Evolutionary conservation across 2,888 invertebrate species (phyloP), one percentile per base, ranked within the genome.

Genomic region (Folsomia candida): DNA sequence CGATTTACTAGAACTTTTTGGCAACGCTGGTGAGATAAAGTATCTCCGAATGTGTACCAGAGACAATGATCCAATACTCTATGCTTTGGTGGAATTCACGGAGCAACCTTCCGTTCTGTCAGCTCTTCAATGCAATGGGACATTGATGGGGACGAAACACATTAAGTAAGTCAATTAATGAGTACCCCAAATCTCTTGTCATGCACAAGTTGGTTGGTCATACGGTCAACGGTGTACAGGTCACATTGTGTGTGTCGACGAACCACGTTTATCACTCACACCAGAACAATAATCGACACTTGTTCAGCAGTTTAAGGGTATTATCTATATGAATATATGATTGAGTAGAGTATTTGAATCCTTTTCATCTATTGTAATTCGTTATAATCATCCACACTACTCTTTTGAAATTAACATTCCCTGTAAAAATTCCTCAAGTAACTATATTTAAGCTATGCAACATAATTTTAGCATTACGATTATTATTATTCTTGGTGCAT

Each of bases 1-100:
- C 4, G 92, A 94, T 80, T 84, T 98, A n/a, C 88, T 97, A 82
- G 91, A 92, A 72, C 92, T 92, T 83, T 95, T 98, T 82, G 87
- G 89, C 69, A 87, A 88, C 78, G 92, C 91, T 59, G 95, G 94
- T 18, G 97, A 99, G 85, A 93, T 99, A 0, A 98, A 97, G 83
- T 99, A 97, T 83, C 86, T 95, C 68, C 87, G 98, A 27, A 90
- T 94, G 84, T 95, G 97, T 81, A 91, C 90, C n/a, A 87, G 91
- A 75, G 92, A 92, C 62, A 87, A 86, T 1, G 92, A 93, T 80
- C 89, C 88, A 26, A 86, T 88, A 67, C 89, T 89, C 59, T 94
- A 92, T 84, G 93, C 93, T 2, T 87, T 97, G 81, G 87, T 99
- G 70, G 99, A 99, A 84, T 94, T 97, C 84, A 89, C 92, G 2